A percentile compares a stretch with the other conserved stretches of the same genome.
Conservation (phyloP, 2,113 vertebrate species). For the Hystrix cristata region DNA sequence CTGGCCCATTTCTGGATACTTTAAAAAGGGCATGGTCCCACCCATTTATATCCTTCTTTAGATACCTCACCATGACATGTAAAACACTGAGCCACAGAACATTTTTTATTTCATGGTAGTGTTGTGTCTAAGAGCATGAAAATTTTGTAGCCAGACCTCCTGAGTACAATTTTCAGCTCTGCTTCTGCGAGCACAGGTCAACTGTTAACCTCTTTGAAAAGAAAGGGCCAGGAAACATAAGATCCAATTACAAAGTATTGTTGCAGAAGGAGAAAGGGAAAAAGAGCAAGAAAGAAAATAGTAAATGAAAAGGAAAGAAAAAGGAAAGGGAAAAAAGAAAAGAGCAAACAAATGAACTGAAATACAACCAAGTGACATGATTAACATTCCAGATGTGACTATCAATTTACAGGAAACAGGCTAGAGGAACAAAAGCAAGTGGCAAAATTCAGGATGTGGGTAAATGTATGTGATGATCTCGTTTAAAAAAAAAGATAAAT, state of each 20-base stretch:
- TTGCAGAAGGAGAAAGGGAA: not conserved
- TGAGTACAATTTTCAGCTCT: not conserved
- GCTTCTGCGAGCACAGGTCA: not conserved
- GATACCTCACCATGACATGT: not conserved
- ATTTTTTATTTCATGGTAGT: not conserved
- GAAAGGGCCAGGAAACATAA: not conserved
- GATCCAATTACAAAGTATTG: slow-evolving; percentile 25
- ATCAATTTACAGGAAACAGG: not conserved
- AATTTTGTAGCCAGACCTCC: not conserved
- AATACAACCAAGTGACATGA: not conserved
- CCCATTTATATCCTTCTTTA: not conserved
- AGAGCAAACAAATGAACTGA: not conserved
- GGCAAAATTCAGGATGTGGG: not conserved
- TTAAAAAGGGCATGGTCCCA: not conserved
- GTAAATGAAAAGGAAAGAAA: not conserved
- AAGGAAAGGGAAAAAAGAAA: not conserved
- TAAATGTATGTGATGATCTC: not conserved
- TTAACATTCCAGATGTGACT: not conserved
- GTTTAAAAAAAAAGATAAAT: not conserved
- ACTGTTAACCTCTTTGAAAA: slow-evolving; percentile 43
- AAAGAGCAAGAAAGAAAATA: not conserved
- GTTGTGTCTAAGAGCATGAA: not conserved
- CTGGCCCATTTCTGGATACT: too few species aligned
- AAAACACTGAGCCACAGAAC: not conserved
- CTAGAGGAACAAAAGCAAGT: not conserved